Evolutionary conservation across 1,140 invertebrate species (phyloP).

Genomic region (Chrysomallon squamiferum): DNA sequence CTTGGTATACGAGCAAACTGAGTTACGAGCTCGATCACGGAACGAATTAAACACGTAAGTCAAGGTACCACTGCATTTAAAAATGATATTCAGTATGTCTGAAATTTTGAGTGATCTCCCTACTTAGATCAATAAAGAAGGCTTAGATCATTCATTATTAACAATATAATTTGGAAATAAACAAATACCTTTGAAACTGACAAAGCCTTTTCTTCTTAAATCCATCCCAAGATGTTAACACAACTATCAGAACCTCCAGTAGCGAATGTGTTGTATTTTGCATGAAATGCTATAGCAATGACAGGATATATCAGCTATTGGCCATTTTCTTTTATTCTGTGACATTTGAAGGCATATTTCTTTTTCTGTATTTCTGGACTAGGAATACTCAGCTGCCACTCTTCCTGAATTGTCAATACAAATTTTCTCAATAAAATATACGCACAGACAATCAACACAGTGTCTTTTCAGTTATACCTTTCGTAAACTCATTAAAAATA

Average conservation of each 20-base stretch:
- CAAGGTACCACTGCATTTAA: too few species aligned
- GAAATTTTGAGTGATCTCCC: too few species aligned
- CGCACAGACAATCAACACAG: too few species aligned
- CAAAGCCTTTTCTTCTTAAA: constrained; percentile 98
- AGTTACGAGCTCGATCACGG: too few species aligned
- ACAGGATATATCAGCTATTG: constrained; percentile 97
- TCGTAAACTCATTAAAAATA: too few species aligned
- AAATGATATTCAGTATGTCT: too few species aligned
- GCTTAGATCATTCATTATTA: neutral
- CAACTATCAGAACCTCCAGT: constrained; percentile 96
- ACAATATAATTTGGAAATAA: neutral
- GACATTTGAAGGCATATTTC: constrained; percentile 99
- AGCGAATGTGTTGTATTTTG: constrained; percentile 95
- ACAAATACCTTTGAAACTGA: constrained; percentile 85
- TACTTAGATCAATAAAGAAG: neutral
- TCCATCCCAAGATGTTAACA: constrained; percentile 99
- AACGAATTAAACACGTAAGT: too few species aligned
- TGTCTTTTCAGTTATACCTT: too few species aligned
- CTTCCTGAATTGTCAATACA: too few species aligned
- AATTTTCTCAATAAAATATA: too few species aligned
- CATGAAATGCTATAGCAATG: constrained; percentile 98
- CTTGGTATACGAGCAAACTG: too few species aligned
- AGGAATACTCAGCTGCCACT: constrained; percentile 68
- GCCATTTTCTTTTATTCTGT: constrained; percentile 89
- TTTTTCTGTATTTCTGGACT: constrained; percentile 97